Conservation (phyloP, 2,113 vertebrate genomes). For the Rostratula benghalensis region DNA sequence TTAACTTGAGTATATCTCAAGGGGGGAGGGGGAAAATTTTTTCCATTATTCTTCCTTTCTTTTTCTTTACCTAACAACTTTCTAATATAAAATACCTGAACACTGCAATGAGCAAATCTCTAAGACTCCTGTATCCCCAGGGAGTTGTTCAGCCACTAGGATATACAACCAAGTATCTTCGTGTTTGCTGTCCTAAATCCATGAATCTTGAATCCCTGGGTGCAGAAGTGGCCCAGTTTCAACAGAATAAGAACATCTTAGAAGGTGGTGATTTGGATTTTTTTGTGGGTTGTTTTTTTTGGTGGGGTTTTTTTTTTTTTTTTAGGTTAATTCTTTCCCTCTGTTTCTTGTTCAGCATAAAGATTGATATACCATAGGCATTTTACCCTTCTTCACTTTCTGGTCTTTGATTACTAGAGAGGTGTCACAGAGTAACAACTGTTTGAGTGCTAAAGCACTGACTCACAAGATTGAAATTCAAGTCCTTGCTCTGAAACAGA, state of each 20-base stretch:
- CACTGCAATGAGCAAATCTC: not conserved
- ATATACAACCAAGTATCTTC: constrained; percentile 36
- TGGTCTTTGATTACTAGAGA: constrained; percentile 34
- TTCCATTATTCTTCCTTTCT: not conserved
- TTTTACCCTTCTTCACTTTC: constrained; percentile 24
- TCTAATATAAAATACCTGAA: constrained; percentile 13
- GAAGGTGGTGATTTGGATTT: not conserved
- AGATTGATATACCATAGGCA: not conserved
- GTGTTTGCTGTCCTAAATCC: constrained; percentile 60
- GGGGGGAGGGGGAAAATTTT: not conserved
- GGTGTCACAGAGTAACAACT: constrained; percentile 6
- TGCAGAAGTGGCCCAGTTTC: constrained; percentile 45
- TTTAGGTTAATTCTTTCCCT: constrained; percentile 12
- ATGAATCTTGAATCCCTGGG: constrained; percentile 49
- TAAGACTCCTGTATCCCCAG: not conserved
- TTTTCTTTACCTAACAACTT: not conserved
- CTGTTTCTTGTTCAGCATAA: not conserved
- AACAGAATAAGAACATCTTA: not conserved
- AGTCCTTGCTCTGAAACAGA: constrained; percentile 43
- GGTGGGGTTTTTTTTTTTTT: not conserved
- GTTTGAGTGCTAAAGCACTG: constrained; percentile 14
- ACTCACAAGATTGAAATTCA: constrained; percentile 49
- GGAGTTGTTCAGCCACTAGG: not conserved
- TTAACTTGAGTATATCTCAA: not conserved
- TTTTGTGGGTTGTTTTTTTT: too few species aligned